Base-by-base conservation (phyloP, 2,113 vertebrate species). In the Peromyscus californicus region DNA sequence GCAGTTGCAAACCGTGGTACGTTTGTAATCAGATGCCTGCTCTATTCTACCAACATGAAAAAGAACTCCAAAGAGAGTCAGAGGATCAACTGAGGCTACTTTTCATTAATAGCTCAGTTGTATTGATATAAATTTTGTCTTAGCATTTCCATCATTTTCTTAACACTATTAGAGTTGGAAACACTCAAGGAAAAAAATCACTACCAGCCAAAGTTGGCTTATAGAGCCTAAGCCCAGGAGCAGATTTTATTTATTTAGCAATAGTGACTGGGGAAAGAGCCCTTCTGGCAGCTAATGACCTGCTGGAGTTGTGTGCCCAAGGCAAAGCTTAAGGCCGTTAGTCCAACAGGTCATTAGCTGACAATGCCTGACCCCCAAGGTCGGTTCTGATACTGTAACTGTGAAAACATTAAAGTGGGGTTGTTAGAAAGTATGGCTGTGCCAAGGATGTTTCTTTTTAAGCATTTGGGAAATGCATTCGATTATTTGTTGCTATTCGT, bases 291-390 rank as follows among this genome's bases (percentile, higher is more conserved):
- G 96, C 95, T 98, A 98, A 98, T 97, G 96, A 96, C 97, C 93
- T 80, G 76, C 96, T 92, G 74, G 97, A 97, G 91, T 93, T 59
- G 70, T 85, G 83, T 94, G 98, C 98, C 98, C 94, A 96, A 90
- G 98, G 97, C 98, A 94, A 72, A 95, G 97, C 97, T 97, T 54
- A 97, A 94, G 97, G 97, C 97, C 93, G 85, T 98, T 96, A 96
- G 96, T 90, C 97, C 96, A 96, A 11, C 91, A 95, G 95, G 97
- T 97, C 97, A 98, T 97, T 98, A 98, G 51, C 96, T 95, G 97
- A 94, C 95, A 97, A 95, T 95, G 96, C 94, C 97, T 97, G 97
- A 97, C 96, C 98, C 98, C 94, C n/a, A 70, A 96, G 97, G 97
- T 98, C 93, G 74, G 90, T 94, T 96, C 97, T 89, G 91, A 93